Base-by-base conservation (phyloP, 1,140 invertebrate genomes). In the Heliconius hermathena region DNA sequence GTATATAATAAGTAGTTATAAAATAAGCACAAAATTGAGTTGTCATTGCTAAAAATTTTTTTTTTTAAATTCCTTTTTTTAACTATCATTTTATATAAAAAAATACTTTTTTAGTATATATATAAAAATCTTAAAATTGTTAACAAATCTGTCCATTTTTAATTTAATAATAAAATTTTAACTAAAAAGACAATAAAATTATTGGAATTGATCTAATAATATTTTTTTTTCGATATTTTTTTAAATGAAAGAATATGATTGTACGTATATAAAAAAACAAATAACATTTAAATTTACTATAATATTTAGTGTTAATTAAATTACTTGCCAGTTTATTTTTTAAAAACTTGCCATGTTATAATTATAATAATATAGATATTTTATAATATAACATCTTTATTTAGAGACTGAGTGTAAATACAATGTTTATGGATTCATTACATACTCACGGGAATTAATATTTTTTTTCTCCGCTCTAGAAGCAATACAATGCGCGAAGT, bases 61-160 rank as follows among this genome's bases (percentile, higher is more conserved):
- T 60, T 11, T 60, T n/a, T 60, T 52, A 8, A 22, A 22, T 13
- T 60, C 8, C 3, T 22, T 9, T 57, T 57, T 57, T 60, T 60
- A 11, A 16, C 13, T 46, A 46, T 22, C n/a, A 60, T 60, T 60
- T 60, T 60, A 3, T 60, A 22, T 57, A 22, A 22, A 20, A 60
- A 60, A 3, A 22, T n/a, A 22, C 2, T 9, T 22, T 9, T 60
- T 60, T 60, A 52, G 54, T 60, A 26, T n/a, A 22, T 60, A 60
- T 22, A 20, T 54, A 54, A 54, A n/a, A 54, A 54, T 26, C n/a
- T 60, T 60, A 60, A 60, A 60, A 60, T 60, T 60, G n/a, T 22
- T 60, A 60, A 60, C 54, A 60, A 22, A 60, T 22, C 54, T 60
- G 54, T 60, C 54, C 54, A 60, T 60, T 60, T 60, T 60, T 60